Base-by-base conservation (phyloP, 2,797 vertebrate genomes). In the Cottoperca gobio region DNA sequence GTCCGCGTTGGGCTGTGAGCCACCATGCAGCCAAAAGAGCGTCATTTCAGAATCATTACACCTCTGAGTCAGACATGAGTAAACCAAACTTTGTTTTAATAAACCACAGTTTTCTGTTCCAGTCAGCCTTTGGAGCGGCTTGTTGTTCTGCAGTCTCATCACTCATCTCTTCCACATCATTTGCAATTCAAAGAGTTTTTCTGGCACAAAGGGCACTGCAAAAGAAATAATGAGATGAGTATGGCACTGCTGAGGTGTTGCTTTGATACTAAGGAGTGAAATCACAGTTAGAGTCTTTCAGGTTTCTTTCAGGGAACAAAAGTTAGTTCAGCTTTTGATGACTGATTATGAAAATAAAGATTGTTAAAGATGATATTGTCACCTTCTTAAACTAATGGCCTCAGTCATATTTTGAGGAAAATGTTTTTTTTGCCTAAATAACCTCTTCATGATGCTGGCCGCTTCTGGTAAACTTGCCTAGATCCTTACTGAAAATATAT, bases 41-140 rank as follows among this genome's bases (percentile, higher is more conserved):
- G 55, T 70, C 23, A 49, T 69, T 61, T 73, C 52, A 66, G 24
- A 37, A 31, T 63, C 70, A 67, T 75, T 40, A n/a, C 37, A 46
- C 54, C 33, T 61, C 65, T 77, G 64, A 79, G 73, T 84, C 64
- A 84, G 68, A 78, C 50, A 42, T 0, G 21, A 82, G 39, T 12
- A 78, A 81, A 82, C 64, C 58, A 40, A 76, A 63, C 67, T 54
- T 77, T 31, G 24, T 42, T 68, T 60, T 17, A 12, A 60, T 70
- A 31, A 78, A 63, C 7, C 37, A 67, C 35, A 23, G 23, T 12
- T 50, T 70, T 69, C 42, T 79, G 67, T 65, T 70, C 58, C 65
- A 49, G 58, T 74, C 70, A 21, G 19, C 16, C 61, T 73, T 31
- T 54, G 1, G 57, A 79, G 57, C 42, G 49, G 49, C 37, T 53